These are phyloP conservation scores for Chlorops oryzae DNA, from an alignment of 1,140 invertebrate species.

Conservation along the genomic window DNA sequence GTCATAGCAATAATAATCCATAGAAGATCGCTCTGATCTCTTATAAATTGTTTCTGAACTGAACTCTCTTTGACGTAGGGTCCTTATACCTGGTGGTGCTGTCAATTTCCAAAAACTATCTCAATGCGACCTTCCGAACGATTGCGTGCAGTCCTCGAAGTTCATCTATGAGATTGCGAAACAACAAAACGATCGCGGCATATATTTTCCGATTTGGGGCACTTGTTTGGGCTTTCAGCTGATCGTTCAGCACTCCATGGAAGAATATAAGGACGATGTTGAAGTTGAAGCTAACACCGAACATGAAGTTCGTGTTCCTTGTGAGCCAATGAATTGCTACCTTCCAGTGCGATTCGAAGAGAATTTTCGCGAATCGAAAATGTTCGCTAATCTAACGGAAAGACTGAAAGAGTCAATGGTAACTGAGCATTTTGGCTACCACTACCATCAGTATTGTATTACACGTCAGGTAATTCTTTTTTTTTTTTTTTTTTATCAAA, in stretches of 20 bases:
- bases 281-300: slow-evolving; percentile 10
- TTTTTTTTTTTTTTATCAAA: slow-evolving; percentile 29
- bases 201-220: slow-evolving; percentile 79
- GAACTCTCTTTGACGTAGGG: slow-evolving; percentile 46
- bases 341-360: slow-evolving; percentile 18
- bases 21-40: too few relatives aligned
- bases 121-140: slow-evolving; percentile 58
- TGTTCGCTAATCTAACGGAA: slow-evolving; percentile 53
- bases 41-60: too few relatives aligned
- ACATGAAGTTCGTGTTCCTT: too few relatives aligned
- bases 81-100: slow-evolving; percentile 70
- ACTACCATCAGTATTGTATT: slow-evolving; percentile 69
- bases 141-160: slow-evolving; percentile 55
- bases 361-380: slow-evolving; percentile 49
- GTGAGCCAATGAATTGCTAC: slow-evolving; percentile 12
- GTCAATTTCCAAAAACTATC: slow-evolving; percentile 58
- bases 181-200: slow-evolving; percentile 60
- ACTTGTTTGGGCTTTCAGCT: slow-evolving; percentile 85
- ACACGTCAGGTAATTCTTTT: slow-evolving; percentile 51
- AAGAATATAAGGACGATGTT: too few relatives aligned
- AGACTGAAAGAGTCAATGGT: slow-evolving; percentile 54
- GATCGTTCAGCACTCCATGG: slow-evolving; percentile 62
- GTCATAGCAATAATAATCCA: too few relatives aligned
- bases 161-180: slow-evolving; percentile 58
- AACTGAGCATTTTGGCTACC: slow-evolving; percentile 61